phyloP scores from a whole-genome alignment of 1,140 invertebrate genomes.

The Sminthurinus signatus region DNA sequence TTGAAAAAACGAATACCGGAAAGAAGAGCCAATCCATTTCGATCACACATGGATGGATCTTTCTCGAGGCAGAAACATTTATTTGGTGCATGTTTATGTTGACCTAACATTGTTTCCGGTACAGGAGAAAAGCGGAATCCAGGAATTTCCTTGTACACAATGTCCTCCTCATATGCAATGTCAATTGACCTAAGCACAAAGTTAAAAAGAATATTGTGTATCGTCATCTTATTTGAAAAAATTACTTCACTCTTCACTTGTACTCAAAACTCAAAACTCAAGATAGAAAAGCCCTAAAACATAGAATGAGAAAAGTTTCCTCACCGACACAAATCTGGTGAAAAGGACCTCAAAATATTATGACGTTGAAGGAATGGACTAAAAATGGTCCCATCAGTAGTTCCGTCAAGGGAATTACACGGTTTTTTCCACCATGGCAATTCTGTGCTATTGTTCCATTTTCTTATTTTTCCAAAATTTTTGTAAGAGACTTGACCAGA shows the following conservation, averaged over 20 bases:
- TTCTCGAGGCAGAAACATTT: background rate
- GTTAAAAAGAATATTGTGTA: too few relatives aligned
- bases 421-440: conserved; percentile 54
- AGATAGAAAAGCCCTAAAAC: too few relatives aligned
- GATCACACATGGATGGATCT: conserved; percentile 4
- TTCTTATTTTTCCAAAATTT: conserved; percentile 59
- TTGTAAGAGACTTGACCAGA: conserved; percentile 60
- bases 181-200: conserved; percentile 52
- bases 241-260: background rate
- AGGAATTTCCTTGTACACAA: conserved; percentile 58
- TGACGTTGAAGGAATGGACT: conserved; percentile 56
- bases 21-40: conserved; percentile 17
- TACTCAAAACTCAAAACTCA: too few relatives aligned
- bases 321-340: conserved; percentile 44
- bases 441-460: conserved; percentile 53
- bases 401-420: conserved; percentile 59
- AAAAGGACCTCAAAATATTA: conserved; percentile 23
- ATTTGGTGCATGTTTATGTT: conserved; percentile 51
- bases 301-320: conserved; percentile 10
- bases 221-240: too few relatives aligned
- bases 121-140: conserved; percentile 59
- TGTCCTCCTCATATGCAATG: conserved; percentile 54
- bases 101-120: conserved; percentile 55
- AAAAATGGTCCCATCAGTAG: conserved; percentile 70
- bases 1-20: too few relatives aligned